These are phyloP conservation scores for Suillia variegata DNA, from an alignment of 2,888 invertebrate genomes.

Conservation along the genomic window DNA sequence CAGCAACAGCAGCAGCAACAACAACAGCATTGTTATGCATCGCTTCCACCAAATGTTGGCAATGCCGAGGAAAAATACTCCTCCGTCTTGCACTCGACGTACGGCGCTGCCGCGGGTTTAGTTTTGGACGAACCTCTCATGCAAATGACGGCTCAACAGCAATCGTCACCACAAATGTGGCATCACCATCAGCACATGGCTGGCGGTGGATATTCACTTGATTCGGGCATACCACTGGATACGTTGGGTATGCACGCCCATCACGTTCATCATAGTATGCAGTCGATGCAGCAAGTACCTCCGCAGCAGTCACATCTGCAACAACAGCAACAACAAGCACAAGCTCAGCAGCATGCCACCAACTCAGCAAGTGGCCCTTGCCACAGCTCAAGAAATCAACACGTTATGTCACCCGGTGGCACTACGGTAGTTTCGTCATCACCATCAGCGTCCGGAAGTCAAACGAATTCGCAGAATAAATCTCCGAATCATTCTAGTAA, in stretches of 20 bases:
- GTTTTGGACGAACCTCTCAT: conserved; percentile 53
- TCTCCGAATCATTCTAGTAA: conserved; percentile 55
- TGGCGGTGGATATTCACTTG: conserved; percentile 34
- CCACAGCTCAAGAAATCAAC: conserved; percentile 46
- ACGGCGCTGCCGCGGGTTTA: conserved; percentile 55
- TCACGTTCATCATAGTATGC: conserved; percentile 51
- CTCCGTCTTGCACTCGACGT: conserved; percentile 66
- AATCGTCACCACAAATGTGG: conserved; percentile 48
- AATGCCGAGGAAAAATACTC: conserved; percentile 61
- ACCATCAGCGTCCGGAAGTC: conserved; percentile 36
- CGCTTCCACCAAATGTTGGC: conserved; percentile 33
- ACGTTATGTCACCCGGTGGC: conserved; percentile 56
- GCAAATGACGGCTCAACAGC: conserved; percentile 45
- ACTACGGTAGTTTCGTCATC: conserved; percentile 44
- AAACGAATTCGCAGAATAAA: conserved; percentile 46
- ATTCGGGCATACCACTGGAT: conserved; percentile 46
- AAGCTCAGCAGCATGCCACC: conserved; percentile 38
- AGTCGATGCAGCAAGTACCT: conserved; percentile 28
- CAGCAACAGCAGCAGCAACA: conserved; percentile 55
- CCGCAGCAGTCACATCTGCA: conserved; percentile 33
- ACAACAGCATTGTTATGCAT: conserved; percentile 37
- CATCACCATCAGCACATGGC: conserved; percentile 53
- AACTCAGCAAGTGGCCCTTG: conserved; percentile 42
- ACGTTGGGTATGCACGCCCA: conserved; percentile 47
- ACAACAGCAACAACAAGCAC: conserved; percentile 35